Percentiles rank a stretch among this genome's conserved stretches.
phyloP scores from a whole-genome alignment of 2,797 vertebrate genomes.

The Chloroceryle inda region DNA sequence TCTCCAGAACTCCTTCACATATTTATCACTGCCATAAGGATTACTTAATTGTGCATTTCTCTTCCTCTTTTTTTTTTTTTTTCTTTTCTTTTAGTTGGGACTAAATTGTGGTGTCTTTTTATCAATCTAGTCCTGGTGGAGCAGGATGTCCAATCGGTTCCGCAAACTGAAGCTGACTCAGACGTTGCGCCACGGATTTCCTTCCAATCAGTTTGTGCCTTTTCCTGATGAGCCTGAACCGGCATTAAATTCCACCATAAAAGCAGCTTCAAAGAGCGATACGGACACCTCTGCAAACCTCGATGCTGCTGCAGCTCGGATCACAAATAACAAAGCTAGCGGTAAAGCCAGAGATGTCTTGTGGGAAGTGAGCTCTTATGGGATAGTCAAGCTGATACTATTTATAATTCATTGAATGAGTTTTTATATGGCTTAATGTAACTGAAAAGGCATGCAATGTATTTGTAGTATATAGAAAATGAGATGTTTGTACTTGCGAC shows the following conservation, averaged over 20 bases:
- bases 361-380: background rate
- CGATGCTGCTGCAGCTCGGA: constrained; percentile 79
- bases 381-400: background rate
- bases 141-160: constrained; percentile 97
- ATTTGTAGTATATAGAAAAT: background rate
- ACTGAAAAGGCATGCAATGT: accelerated
- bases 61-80: background rate
- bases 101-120: constrained; percentile 35
- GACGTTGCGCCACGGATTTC: constrained; percentile 92
- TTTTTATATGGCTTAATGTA: background rate
- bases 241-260: constrained; percentile 90
- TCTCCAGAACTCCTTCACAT: background rate
- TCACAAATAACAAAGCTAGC: constrained; percentile 81
- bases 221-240: constrained; percentile 87
- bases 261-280: constrained; percentile 78
- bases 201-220: constrained; percentile 88
- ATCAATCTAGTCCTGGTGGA: constrained; percentile 95
- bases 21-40: background rate
- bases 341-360: constrained; percentile 78
- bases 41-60: background rate
- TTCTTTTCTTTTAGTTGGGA: background rate
- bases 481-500: background rate
- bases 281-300: constrained; percentile 65
- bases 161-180: constrained; percentile 95
- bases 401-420: background rate